Percentiles rank a stretch among this genome's conserved stretches.
Conservation (phyloP, 2,797 vertebrate species). For the Mormyrus proboscirostris region DNA sequence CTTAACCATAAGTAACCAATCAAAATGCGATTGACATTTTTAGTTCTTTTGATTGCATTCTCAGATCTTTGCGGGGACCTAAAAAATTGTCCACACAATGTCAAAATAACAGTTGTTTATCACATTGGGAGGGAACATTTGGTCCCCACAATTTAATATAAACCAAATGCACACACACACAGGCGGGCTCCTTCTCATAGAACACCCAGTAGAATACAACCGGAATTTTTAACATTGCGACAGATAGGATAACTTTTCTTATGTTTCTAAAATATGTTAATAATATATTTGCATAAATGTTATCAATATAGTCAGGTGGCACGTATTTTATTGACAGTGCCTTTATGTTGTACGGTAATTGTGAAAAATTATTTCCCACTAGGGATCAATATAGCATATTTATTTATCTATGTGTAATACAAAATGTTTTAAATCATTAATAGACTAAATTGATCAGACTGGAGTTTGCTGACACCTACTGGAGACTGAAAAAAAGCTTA, state of each 20-base stretch:
- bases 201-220: not conserved
- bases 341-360: not conserved
- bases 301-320: not conserved
- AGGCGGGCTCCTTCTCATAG: not conserved
- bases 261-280: not conserved
- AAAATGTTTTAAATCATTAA: not conserved
- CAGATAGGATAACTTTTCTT: not conserved
- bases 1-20: not conserved
- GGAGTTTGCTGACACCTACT: not conserved
- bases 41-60: not conserved
- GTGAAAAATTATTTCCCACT: not conserved
- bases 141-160: not conserved
- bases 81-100: not conserved
- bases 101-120: not conserved
- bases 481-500: not conserved
- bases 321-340: not conserved
- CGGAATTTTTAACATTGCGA: not conserved
- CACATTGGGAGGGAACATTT: not conserved
- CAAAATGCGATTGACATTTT: not conserved
- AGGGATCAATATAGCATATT: not conserved
- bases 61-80: not conserved
- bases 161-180: conserved; percentile 18
- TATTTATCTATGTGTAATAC: not conserved
- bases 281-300: not conserved
- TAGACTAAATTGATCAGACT: not conserved